Percentiles rank a stretch among this genome's conserved stretches.
Conservation (phyloP, 2,113 vertebrate genomes). For the Stigmatopora nigra region DNA sequence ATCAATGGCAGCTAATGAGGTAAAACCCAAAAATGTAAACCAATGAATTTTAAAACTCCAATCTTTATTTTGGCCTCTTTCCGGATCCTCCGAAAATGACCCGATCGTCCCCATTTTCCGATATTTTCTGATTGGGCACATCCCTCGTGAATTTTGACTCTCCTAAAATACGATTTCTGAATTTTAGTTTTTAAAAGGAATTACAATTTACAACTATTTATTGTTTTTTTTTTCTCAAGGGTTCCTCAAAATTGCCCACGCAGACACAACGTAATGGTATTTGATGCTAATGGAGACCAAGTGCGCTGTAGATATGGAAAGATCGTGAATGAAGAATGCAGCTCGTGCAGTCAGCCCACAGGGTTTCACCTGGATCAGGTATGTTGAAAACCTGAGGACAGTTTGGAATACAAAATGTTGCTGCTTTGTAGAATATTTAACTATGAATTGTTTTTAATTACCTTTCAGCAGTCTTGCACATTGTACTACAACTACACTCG, state of each 20-base stretch:
- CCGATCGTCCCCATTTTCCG: too few relatives aligned
- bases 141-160: background rate
- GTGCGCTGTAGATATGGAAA: constrained; percentile 59
- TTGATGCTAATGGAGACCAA: constrained; percentile 61
- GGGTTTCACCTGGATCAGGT: constrained; percentile 58
- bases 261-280: constrained; percentile 46
- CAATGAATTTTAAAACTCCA: too few relatives aligned
- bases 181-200: background rate
- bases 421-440: background rate
- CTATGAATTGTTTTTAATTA: background rate
- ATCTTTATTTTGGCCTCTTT: too few relatives aligned
- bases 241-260: constrained; percentile 64
- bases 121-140: too few relatives aligned
- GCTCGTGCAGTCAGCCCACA: constrained; percentile 7
- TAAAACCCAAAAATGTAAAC: too few relatives aligned
- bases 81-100: too few relatives aligned
- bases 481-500: constrained; percentile 4
- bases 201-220: background rate
- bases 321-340: constrained; percentile 12
- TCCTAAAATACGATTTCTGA: background rate
- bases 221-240: constrained; percentile 29
- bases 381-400: background rate
- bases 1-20: too few relatives aligned
- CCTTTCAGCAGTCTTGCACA: constrained; percentile 38
- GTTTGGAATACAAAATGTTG: background rate